Evolutionary conservation across 2,888 invertebrate genomes (phyloP).

Genomic region (Athalia circularis): DNA sequence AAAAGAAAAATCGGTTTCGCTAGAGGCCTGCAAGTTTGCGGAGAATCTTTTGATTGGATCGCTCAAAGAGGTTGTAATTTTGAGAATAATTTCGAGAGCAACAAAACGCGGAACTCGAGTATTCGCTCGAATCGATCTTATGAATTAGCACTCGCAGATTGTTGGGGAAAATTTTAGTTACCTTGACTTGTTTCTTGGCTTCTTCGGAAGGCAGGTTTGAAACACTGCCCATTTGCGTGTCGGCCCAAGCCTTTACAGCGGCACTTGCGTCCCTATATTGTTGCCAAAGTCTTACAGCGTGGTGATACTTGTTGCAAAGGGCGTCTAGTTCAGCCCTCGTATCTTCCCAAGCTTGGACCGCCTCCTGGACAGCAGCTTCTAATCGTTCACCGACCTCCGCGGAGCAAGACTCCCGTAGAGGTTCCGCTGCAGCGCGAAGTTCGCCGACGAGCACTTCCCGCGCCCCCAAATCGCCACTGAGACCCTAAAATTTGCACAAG

Average conservation of each 20-base stretch:
- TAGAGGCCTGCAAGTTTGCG: too few relatives aligned
- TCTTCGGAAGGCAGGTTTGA: slow-evolving; percentile 84
- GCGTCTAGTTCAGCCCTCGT: slow-evolving; percentile 86
- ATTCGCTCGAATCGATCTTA: too few relatives aligned
- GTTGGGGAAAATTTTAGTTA: slow-evolving; percentile 62
- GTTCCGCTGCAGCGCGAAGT: slow-evolving; percentile 82
- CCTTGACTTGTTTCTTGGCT: slow-evolving; percentile 84
- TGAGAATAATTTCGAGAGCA: too few relatives aligned
- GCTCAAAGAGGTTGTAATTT: too few relatives aligned
- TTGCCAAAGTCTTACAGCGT: slow-evolving; percentile 88
- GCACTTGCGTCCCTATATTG: slow-evolving; percentile 87
- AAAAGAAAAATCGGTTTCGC: too few relatives aligned
- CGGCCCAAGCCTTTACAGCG: slow-evolving; percentile 84
- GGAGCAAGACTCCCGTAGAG: slow-evolving; percentile 82
- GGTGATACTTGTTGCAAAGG: slow-evolving; percentile 86
- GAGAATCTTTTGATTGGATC: too few relatives aligned
- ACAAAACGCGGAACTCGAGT: too few relatives aligned
- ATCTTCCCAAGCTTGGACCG: slow-evolving; percentile 86
- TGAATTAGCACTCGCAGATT: too few relatives aligned
- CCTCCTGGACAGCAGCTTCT: slow-evolving; percentile 85
- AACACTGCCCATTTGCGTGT: slow-evolving; percentile 84
- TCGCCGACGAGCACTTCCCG: slow-evolving; percentile 85
- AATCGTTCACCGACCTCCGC: slow-evolving; percentile 84
- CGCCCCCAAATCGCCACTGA: slow-evolving; percentile 85
- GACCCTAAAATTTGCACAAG: slow-evolving; percentile 77